These are phyloP conservation scores for Rattus norvegicus DNA, from an alignment of 2,113 vertebrate species.

Conservation along the genomic window GRCr8 NC_086032.1:16663501-16664000, in stretches of 20 bases:
- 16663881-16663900: background rate
- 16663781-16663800: background rate
- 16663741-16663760: background rate
- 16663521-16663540: background rate
- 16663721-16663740: background rate
- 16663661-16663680: background rate
- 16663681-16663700: background rate
- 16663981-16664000: background rate
- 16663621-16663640: background rate
- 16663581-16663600: background rate
- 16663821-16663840: background rate
- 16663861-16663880: background rate
- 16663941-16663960: background rate
- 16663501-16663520: background rate
- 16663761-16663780: background rate
- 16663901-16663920: background rate
- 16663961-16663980: background rate
- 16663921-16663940: background rate
- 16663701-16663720: background rate
- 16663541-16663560: background rate
- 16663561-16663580: background rate
- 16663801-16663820: background rate
- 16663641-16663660: background rate
- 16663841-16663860: background rate
- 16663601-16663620: background rate